These are phyloP conservation scores for Ciconia nigra DNA, from an alignment of 2,797 vertebrate genomes.

Conservation along the genomic window DNA sequence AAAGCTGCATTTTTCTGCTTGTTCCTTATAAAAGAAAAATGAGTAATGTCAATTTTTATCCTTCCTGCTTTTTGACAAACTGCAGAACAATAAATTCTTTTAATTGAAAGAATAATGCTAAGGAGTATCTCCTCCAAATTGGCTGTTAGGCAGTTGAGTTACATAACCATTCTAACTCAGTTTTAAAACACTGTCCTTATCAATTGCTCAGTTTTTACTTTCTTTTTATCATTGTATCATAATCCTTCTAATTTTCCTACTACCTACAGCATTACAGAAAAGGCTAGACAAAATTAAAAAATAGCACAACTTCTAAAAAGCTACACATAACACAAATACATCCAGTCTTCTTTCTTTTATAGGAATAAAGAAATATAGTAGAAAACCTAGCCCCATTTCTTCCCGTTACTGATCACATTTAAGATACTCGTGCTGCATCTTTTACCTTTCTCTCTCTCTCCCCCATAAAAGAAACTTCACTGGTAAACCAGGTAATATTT, in stretches of 20 bases:
- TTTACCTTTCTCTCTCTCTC: neutral
- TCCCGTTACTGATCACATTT: neutral
- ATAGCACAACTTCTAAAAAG: neutral
- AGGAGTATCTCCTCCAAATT: neutral
- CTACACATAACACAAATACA: neutral
- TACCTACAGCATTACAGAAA: neutral
- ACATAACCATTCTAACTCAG: neutral
- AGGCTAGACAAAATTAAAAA: neutral
- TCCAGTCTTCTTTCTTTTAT: neutral
- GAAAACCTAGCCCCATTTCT: neutral
- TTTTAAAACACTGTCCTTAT: neutral
- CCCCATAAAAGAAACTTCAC: neutral
- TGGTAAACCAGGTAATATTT: neutral
- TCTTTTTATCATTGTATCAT: neutral
- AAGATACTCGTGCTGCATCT: neutral
- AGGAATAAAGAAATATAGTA: neutral
- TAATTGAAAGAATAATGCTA: neutral
- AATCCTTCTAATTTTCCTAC: neutral
- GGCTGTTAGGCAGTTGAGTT: neutral
- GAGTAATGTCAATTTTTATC: neutral
- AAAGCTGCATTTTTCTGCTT: neutral
- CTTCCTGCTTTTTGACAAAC: neutral
- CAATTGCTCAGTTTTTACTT: neutral
- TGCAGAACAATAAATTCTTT: neutral
- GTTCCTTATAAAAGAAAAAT: neutral